Conservation (phyloP, 2,888 invertebrate genomes). For the Chironomus tentans region DNA sequence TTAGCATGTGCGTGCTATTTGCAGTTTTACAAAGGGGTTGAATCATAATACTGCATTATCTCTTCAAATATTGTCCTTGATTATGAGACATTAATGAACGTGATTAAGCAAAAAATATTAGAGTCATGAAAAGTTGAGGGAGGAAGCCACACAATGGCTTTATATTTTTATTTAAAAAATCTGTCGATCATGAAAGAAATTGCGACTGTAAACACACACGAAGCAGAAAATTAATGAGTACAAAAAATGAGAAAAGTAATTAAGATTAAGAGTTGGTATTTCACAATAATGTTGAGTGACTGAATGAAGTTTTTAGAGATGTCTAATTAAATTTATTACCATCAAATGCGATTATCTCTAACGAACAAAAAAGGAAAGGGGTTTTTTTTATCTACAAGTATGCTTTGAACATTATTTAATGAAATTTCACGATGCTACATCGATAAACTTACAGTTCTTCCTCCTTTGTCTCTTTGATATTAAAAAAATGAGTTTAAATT, state of each 20-base stretch:
- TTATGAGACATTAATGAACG: neutral
- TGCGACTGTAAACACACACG: neutral
- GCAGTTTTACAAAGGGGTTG: neutral
- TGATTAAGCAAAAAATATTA: neutral
- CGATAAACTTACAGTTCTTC: neutral
- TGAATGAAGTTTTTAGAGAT: neutral
- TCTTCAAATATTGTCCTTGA: neutral
- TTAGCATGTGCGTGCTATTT: neutral
- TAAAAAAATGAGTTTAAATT: no score
- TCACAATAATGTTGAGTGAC: neutral
- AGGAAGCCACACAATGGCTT: neutral
- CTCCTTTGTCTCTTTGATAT: neutral
- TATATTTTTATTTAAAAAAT: neutral
- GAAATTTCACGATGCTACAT: neutral
- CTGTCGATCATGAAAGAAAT: neutral
- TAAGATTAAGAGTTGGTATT: neutral
- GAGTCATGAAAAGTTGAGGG: neutral
- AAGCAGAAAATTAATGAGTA: neutral
- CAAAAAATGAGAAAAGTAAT: neutral
- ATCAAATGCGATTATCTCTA: neutral
- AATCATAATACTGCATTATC: neutral
- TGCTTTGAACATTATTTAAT: neutral
- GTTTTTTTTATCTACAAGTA: neutral
- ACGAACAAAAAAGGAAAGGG: neutral
- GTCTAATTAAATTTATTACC: neutral